Base-by-base conservation (phyloP, 2,113 vertebrate species). In the Bombycilla garrulus region DNA sequence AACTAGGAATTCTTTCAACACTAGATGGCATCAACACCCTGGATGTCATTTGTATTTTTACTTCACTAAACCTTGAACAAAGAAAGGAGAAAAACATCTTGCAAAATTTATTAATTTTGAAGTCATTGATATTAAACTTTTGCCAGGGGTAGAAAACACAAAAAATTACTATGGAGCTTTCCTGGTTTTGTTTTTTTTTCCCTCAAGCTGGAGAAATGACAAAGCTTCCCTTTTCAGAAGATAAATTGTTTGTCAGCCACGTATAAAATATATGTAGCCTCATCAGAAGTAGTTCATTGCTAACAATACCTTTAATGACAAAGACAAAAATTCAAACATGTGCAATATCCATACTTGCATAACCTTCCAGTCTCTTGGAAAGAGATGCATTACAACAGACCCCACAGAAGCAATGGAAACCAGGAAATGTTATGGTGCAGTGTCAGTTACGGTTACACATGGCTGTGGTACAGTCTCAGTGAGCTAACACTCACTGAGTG, bases 1-100 rank as follows among this genome's bases (percentile, higher is more conserved):
- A n/a, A 11, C 33, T 1, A 81, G 5, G 14, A 62, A 48, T 74
- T 86, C 33, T 88, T 91, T 51, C 60, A 94, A 73, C 96, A 28
- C 91, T 95, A 96, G 96, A 70, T 95, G 96, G 89, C 96, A 94
- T 71, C 56, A 90, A 56, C 57, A 56, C 31, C 16, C 57, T 24
- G 35, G 36, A 69, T 67, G 48, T 36, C 11, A 53, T 31, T 16
- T 9, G 7, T 17, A 19, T 21, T 88, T 64, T 64, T 6, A 54
- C 7, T 17, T 73, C 23, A 21, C 31, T 48, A 54, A 92, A 24
- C 3, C 29, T 35, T 28, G 8, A 82, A 69, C 19, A 91, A 86
- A 84, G 56, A 35, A 70, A 62, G n/a, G 8, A 57, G 42, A 81
- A 69, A 4, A 18, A 15, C 10, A 40, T 26, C 31, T 22, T 48